These are phyloP conservation scores for Phaethon lepturus DNA, from an alignment of 2,113 vertebrate genomes.

Conservation along the genomic window DNA sequence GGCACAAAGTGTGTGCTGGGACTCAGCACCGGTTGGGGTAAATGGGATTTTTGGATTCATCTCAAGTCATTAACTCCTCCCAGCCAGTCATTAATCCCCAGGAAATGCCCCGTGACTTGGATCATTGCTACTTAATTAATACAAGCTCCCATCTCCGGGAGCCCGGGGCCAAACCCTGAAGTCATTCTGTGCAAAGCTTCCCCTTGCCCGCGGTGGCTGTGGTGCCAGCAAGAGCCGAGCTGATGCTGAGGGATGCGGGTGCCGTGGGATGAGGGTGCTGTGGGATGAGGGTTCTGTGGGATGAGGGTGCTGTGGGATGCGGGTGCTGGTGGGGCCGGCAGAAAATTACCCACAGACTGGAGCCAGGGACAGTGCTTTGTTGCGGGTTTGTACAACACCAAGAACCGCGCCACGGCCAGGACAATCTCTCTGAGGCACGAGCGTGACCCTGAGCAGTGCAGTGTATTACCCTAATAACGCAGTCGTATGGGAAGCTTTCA, in stretches of 20 bases:
- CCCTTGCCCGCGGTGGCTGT: rapidly evolving
- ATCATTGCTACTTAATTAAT: slow-evolving; percentile 22
- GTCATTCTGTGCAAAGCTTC: background rate
- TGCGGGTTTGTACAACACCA: background rate
- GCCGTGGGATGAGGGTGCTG: background rate
- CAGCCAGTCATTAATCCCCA: slow-evolving; percentile 41
- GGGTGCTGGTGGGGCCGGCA: background rate
- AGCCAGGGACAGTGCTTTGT: background rate
- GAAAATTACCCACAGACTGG: background rate
- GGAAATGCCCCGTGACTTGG: slow-evolving; percentile 30
- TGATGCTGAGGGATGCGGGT: background rate
- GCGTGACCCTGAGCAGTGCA: background rate
- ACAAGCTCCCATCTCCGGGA: background rate
- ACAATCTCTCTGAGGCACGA: background rate
- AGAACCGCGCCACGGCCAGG: rapidly evolving
- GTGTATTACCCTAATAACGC: rapidly evolving
- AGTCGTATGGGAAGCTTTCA: rapidly evolving
- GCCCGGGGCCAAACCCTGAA: background rate
- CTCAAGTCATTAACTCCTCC: slow-evolving; percentile 41
- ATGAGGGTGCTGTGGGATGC: background rate
- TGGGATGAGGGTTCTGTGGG: background rate
- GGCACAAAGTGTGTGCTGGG: background rate
- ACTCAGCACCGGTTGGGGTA: background rate
- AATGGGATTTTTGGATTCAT: slow-evolving; percentile 61
- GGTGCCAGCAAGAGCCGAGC: background rate